Conservation (phyloP, 2,888 invertebrate species). For the Octonoba sinensis region DNA sequence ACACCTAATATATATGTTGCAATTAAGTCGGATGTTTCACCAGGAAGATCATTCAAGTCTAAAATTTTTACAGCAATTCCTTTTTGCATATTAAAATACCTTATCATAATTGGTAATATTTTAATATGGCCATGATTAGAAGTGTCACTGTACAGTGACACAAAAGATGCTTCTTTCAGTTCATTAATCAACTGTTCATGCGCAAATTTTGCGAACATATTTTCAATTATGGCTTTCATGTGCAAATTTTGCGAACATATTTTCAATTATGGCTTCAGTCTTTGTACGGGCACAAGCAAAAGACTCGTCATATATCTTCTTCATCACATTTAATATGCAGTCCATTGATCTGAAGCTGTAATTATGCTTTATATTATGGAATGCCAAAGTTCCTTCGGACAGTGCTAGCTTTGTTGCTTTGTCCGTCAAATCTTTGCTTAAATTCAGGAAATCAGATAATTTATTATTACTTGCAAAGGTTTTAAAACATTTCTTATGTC, state of each 20-base stretch:
- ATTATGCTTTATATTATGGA: not conserved
- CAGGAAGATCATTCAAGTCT: not conserved
- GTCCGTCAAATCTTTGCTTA: not conserved
- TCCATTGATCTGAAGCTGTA: not conserved
- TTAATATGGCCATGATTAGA: not conserved
- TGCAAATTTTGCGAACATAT: not conserved
- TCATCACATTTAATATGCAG: not conserved
- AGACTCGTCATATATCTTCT: not conserved
- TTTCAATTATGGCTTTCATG: not conserved
- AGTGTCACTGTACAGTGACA: not conserved
- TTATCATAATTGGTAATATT: not conserved
- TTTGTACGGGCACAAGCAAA: not conserved
- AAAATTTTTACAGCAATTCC: not conserved
- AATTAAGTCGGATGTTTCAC: not conserved
- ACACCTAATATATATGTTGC: not conserved
- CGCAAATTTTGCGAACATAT: not conserved
- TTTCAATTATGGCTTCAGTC: not conserved
- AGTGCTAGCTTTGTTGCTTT: not conserved
- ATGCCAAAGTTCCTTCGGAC: not conserved
- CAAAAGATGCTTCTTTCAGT: not conserved
- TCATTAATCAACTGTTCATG: not conserved
- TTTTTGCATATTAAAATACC: not conserved
- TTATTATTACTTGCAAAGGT: not conserved
- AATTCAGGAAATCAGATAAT: not conserved
- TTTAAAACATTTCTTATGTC: not conserved